Evolutionary conservation across 2,797 vertebrate species (phyloP), one percentile per base, ranked within the genome.

Genomic region (Mastacembelus armatus): DNA sequence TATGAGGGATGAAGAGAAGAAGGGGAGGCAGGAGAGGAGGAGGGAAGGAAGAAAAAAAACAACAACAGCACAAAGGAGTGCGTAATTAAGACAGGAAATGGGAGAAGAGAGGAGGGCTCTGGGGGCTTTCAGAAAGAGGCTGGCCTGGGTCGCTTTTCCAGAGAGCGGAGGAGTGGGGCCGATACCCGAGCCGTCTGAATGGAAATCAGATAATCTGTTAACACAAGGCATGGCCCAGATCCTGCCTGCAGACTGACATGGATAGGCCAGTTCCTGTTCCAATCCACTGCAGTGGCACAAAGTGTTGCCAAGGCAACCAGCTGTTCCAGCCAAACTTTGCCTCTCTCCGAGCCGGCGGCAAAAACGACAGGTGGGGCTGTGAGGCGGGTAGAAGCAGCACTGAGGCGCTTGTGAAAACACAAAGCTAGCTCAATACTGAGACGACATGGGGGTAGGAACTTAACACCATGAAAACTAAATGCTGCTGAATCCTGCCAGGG

Each of bases 161-260:
- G 77, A 77, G 81, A 84, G 72, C 73, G 51, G 81, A 85, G 80
- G 83, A 90, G 84, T 73, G 81, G 85, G 87, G 84, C 81, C 59
- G 89, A 92, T 86, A 92, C 89, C 86, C 81, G 88, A 91, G 86
- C 82, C 57, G 83, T 88, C 86, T 92, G 86, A 93, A 92, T 90
- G 87, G 89, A 88, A 91, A 91, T 89, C 89, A 90, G 90, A 91
- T 92, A 88, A 88, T 91, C 88, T 91, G 88, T 87, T 91, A 90
- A 90, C 90, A 92, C 89, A 90, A 91, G 91, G 88, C 88, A 88
- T 89, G 87, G 88, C 87, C 90, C 86, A 90, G 89, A 91, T 90
- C 88, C 90, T 84, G 89, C 88, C 88, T 84, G 86, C 83, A 89
- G 78, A 87, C 87, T 83, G 87, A 89, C 87, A 92, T 74, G 84